phyloP scores from a whole-genome alignment of 1,140 invertebrate species.

The Anastrepha ludens region DNA sequence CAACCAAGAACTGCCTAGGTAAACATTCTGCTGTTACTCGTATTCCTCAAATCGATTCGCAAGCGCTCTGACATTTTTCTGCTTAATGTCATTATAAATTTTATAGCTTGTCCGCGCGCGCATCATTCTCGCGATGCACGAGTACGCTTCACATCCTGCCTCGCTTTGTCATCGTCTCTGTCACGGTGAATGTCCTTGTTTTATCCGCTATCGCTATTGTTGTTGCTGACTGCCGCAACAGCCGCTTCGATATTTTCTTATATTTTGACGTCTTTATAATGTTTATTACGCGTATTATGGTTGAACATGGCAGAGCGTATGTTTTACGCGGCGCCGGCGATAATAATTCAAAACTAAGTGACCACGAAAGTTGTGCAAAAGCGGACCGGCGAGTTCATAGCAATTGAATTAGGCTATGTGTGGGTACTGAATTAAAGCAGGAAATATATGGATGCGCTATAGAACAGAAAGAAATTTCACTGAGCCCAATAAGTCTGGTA shows the following conservation, averaged over 20 bases:
- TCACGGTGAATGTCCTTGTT: conserved; percentile 27
- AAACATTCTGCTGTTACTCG: conserved; percentile 1
- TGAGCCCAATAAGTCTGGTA: neutral
- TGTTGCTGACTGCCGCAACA: neutral
- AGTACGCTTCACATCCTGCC: neutral
- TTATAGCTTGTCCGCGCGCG: neutral
- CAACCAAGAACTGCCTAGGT: neutral
- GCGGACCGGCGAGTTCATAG: too few relatives aligned
- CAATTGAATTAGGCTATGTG: neutral
- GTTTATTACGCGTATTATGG: conserved; percentile 47
- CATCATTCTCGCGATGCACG: neutral
- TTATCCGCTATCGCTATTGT: neutral
- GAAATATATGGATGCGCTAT: too few relatives aligned
- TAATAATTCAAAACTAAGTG: conserved; percentile 42
- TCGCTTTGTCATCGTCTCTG: conserved; percentile 36
- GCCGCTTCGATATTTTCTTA: neutral
- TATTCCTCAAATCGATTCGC: conserved; percentile 49
- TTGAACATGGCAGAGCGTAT: conserved; percentile 1
- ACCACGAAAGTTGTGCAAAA: neutral
- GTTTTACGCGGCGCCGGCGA: neutral
- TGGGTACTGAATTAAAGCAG: too few relatives aligned
- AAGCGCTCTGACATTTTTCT: conserved; percentile 51
- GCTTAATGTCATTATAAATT: conserved; percentile 52
- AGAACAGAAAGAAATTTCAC: neutral
- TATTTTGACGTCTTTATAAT: conserved; percentile 52